Evolutionary conservation across 2,113 vertebrate genomes (phyloP).

Genomic region (Mesitornis unicolor): DNA sequence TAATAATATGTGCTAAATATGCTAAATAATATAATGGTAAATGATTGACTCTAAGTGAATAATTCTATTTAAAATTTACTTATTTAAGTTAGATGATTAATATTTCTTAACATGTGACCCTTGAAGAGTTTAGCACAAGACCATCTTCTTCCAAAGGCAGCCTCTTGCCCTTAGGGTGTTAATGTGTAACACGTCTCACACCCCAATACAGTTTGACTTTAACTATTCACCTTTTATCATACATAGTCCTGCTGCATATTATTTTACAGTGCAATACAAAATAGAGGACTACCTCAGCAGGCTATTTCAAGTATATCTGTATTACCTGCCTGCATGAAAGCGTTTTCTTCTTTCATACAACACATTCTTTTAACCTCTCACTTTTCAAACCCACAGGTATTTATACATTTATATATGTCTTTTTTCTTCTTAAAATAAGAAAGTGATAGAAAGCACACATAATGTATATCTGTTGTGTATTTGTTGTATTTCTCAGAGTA

Average conservation of each 20-base stretch:
- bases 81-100: too few relatives aligned
- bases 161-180: neutral
- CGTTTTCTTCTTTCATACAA: neutral
- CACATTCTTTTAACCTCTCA: neutral
- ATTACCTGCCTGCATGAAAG: neutral
- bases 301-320: neutral
- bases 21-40: too few relatives aligned
- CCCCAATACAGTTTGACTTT: neutral
- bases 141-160: neutral
- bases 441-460: neutral
- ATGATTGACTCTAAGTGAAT: too few relatives aligned
- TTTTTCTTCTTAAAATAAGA: neutral
- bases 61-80: too few relatives aligned
- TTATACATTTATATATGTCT: neutral
- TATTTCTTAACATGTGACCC: too few relatives aligned
- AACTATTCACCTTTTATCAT: neutral
- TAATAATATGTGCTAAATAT: too few relatives aligned
- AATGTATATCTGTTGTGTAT: neutral
- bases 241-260: neutral
- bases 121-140: neutral
- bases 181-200: neutral
- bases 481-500: neutral
- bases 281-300: neutral
- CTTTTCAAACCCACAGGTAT: neutral
- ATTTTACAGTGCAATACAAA: neutral